Evolutionary conservation across 2,797 vertebrate genomes (phyloP), one percentile per base, ranked within the genome.

Genomic region (Ctenopoma kingsleyae): DNA sequence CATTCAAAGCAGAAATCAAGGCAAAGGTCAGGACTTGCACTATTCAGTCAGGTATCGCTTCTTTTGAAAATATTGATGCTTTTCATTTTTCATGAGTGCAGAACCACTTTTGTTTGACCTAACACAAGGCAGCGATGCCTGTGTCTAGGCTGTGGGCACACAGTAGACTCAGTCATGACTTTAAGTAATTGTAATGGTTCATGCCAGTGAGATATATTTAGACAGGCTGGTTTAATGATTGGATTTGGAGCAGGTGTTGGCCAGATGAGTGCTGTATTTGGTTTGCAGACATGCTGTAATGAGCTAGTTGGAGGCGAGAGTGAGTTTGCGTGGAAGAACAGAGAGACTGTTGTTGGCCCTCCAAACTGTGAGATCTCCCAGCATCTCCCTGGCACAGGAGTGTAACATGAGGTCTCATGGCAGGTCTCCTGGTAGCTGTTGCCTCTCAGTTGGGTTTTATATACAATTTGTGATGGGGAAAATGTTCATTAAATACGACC

Each of bases 221-320:
- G 77, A 90, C 86, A 80, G 62, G 85, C 79, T 67, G 82, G 59
- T 89, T 92, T 85, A 89, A 90, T 90, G 87, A 89, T 92, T 91
- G 87, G 81, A 91, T 92, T 84, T 80, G 74, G 81, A 86, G 87
- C 91, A 92, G 91, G 87, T 90, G 89, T 86, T 80, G 77, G 85
- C 90, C 91, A 91, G 90, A 92, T 92, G 90, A 91, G 78, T 64
- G 74, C 87, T 86, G 76, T 89, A 89, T 91, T 91, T 89, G 87
- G 89, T 82, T 86, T 70, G 76, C 76, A 90, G 89, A 91, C 82
- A 71, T 89, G 81, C 76, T 69, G 89, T 92, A 92, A 89, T 84
- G 84, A 90, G 86, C 67, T 41, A 41, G 78, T 78, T 71, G 58
- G 71, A 78, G 80, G 61, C 76, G 56, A 80, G 72, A 74, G 74